Percentiles rank a stretch among this genome's conserved stretches.
phyloP scores from a whole-genome alignment of 2,113 vertebrate species.

The Podilymbus podiceps region DNA sequence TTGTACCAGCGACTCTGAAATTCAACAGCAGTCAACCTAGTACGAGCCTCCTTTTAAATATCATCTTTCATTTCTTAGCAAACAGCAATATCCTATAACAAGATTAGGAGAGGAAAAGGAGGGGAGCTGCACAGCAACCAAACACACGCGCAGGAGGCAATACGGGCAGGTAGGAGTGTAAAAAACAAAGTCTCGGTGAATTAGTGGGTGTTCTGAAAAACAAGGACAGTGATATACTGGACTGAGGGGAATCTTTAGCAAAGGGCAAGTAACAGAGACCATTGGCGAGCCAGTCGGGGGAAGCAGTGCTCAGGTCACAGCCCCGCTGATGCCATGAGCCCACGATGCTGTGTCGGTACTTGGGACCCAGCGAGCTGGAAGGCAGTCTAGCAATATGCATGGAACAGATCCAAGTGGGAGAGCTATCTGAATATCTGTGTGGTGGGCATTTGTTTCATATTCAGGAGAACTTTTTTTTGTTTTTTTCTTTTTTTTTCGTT shows the following conservation, averaged over 20 bases:
- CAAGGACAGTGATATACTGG: neutral
- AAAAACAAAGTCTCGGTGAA: neutral
- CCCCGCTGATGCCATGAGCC: neutral
- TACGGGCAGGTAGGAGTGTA: neutral
- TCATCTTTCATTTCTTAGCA: conserved; percentile 46
- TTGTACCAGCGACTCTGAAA: conserved; percentile 36
- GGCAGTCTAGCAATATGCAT: neutral
- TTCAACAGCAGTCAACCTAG: conserved; percentile 32
- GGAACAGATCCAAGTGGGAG: neutral
- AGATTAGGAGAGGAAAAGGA: neutral
- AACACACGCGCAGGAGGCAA: neutral
- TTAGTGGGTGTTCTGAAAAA: neutral
- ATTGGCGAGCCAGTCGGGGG: neutral
- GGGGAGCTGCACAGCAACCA: neutral
- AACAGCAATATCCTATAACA: conserved; percentile 43
- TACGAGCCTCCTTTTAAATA: conserved; percentile 40
- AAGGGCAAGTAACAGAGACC: neutral
- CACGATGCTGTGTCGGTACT: neutral
- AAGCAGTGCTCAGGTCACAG: neutral
- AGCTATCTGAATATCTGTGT: neutral
- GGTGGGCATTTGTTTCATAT: neutral
- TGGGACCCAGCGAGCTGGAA: neutral
- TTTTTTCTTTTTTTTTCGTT: too few relatives aligned
- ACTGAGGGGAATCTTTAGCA: neutral
- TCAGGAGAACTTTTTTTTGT: neutral